Evolutionary conservation across 2,888 invertebrate species (phyloP).

Genomic region (Thelaira solivaga): DNA sequence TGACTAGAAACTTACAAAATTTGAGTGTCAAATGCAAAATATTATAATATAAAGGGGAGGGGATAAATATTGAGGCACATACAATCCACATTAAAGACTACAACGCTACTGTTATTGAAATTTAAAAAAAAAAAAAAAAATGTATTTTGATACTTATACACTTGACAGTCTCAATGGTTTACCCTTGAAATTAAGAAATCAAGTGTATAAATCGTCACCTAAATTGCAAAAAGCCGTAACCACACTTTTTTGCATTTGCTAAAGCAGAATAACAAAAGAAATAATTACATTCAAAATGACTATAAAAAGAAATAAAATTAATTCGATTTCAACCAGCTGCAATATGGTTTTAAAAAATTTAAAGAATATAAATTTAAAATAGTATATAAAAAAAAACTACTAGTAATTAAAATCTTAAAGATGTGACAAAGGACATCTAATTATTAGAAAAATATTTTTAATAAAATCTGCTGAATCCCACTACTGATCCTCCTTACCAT

Average conservation of each 20-base stretch:
- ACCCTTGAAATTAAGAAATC: constrained; percentile 60
- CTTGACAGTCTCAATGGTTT: constrained; percentile 52
- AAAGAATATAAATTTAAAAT: too few species aligned
- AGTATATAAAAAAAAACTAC: too few species aligned
- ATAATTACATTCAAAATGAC: neutral
- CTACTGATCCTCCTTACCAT: too few species aligned
- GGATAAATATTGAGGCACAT: constrained; percentile 8
- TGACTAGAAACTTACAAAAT: neutral
- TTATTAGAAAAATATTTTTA: too few species aligned
- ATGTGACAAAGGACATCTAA: too few species aligned
- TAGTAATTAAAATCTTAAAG: too few species aligned
- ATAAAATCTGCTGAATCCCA: too few species aligned
- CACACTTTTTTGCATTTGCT: too few species aligned
- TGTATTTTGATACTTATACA: constrained; percentile 43
- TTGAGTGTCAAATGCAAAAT: neutral
- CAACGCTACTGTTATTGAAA: constrained; percentile 21
- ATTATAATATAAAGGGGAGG: neutral
- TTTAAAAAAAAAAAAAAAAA: neutral
- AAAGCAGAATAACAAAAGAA: too few species aligned
- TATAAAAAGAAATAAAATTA: neutral
- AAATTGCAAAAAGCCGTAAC: too few species aligned
- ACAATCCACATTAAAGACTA: neutral
- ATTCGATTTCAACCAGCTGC: too few species aligned
- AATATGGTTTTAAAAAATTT: too few species aligned
- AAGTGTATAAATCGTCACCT: constrained; percentile 56